Base-by-base conservation (phyloP, 2,797 vertebrate species). In the Amphiprion clarkii region DNA sequence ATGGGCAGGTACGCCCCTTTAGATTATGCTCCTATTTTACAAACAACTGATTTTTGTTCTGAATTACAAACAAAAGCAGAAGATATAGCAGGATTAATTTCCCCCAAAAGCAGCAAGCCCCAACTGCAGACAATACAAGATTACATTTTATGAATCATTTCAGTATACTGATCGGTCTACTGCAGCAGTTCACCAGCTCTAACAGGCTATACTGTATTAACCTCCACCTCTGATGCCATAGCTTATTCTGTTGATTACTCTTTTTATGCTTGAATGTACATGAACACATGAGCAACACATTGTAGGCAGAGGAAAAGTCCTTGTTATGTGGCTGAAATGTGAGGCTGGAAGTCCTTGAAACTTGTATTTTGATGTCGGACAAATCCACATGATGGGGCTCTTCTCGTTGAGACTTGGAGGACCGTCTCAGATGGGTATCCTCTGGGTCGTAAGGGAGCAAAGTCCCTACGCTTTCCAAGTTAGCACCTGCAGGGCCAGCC, bases 31-130 rank as follows among this genome's bases (percentile, higher is more conserved):
- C 85, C 86, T 89, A 91, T 79, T 83, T 75, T 84, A 90, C 86
- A 87, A 88, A 90, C 71, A 23, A 73, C 76, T 79, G 79, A 86
- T 82, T 92, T 94, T 92, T 92, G 89, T 93, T 92, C 87, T 67
- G 74, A 92, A 93, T 93, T 80, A 88, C 55, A 88, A 91, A 92
- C 73, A 89, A 86, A 88, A 88, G 89, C 55, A 75, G 51, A 76
- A 81, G 66, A 85, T 46, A 85, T 70, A 87, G 85, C 88, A 87
- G 82, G 73, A 92, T 91, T 89, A 77, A 58, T 81, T 67, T 46
- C 72, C 87, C 91, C 86, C 82, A 81, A 57, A 94, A 93, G 92
- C 94, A 95, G 91, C 93, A 94, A 93, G 88, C 91, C 93, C 94
- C 88, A 68, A 84, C 88, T 86, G 92, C 88, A 94, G 87, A 87